Evolutionary conservation across 35 echinoderm and acorn worm species (phyloP).

Genomic region (Chiridota heheva): DNA sequence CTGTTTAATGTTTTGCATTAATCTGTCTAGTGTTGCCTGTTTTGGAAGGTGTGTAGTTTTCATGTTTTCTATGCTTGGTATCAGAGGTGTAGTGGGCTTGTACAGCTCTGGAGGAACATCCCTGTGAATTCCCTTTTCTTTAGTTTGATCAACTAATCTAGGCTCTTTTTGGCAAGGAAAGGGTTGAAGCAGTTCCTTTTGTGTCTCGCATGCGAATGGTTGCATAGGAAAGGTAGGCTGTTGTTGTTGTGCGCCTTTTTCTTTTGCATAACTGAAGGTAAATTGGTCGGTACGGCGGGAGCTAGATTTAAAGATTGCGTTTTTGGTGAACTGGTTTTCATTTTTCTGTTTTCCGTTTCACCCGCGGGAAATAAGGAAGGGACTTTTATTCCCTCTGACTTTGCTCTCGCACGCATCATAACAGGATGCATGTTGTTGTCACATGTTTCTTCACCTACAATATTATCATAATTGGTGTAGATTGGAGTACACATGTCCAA

Average conservation of each 20-base stretch:
- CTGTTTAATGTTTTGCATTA: too few relatives aligned
- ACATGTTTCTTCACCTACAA: not conserved
- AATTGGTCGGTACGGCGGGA: not conserved
- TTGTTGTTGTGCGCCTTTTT: constrained; percentile 1
- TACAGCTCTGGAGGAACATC: constrained; percentile 18
- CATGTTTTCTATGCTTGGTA: constrained; percentile 3
- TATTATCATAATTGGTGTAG: not conserved
- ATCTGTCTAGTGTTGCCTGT: constrained; percentile 23
- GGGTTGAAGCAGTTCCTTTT: not conserved
- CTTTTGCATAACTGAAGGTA: not conserved
- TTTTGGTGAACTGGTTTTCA: not conserved
- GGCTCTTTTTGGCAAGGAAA: constrained; percentile 1
- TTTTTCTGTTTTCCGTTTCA: not conserved
- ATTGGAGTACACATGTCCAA: not conserved
- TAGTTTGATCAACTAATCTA: constrained; percentile 23
- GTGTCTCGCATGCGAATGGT: not conserved
- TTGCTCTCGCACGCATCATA: constrained; percentile 34
- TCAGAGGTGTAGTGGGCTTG: constrained; percentile 20
- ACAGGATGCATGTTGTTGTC: constrained; percentile 1
- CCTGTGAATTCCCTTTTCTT: not conserved
- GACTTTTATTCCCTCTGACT: constrained; percentile 34
- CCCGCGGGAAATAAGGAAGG: not conserved
- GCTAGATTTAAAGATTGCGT: not conserved
- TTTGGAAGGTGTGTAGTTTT: constrained; percentile 31
- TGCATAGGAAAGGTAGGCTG: not conserved